These are phyloP conservation scores for Cossypha heuglini DNA, from an alignment of 2,797 vertebrate species.

Conservation along the genomic window DNA sequence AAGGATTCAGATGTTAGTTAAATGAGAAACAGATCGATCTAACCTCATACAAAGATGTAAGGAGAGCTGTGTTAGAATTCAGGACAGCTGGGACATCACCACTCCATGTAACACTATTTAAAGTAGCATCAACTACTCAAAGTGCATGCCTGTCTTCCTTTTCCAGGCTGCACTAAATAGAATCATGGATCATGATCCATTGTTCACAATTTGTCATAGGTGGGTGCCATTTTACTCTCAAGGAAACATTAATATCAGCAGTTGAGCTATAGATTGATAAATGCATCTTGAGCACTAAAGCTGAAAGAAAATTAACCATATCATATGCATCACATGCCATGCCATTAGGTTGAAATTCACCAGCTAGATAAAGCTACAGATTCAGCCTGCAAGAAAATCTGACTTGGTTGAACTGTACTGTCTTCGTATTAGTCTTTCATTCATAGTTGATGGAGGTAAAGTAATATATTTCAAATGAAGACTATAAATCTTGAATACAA, in stretches of 20 bases:
- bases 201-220: background rate
- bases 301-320: background rate
- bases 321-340: background rate
- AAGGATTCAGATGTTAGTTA: slow-evolving; percentile 59
- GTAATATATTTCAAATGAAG: background rate
- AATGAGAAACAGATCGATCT: slow-evolving; percentile 56
- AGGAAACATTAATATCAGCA: slow-evolving; percentile 3
- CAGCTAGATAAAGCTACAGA: background rate
- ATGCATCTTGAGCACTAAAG: background rate
- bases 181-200: background rate
- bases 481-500: background rate
- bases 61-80: background rate
- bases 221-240: background rate
- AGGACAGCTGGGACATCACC: background rate
- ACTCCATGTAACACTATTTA: background rate
- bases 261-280: background rate
- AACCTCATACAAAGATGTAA: background rate
- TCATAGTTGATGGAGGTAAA: background rate
- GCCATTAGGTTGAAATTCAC: background rate
- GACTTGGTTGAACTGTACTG: background rate
- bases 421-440: background rate
- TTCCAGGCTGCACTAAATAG: background rate
- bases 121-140: background rate
- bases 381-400: background rate
- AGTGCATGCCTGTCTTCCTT: background rate